These are phyloP conservation scores for Phanerotoma sp. DNA, from an alignment of 2,888 invertebrate species.

Conservation along the genomic window DNA sequence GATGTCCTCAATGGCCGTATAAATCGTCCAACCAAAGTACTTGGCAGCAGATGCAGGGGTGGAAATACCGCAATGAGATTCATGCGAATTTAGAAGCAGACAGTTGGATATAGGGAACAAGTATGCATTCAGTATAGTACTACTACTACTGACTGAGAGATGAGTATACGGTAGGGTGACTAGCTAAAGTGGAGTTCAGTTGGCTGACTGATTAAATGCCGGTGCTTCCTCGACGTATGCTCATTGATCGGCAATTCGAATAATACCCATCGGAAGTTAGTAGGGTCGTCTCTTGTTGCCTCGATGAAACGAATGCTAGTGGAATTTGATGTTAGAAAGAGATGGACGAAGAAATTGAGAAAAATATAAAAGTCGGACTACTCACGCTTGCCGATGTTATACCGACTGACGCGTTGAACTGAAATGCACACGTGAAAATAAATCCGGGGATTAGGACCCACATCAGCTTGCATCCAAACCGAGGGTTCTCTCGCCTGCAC, in stretches of 20 bases:
- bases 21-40: constrained; percentile 6
- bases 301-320: constrained; percentile 1
- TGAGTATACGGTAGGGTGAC: neutral
- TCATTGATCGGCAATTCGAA: neutral
- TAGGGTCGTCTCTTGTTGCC: too few species aligned
- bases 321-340: neutral
- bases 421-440: constrained; percentile 37
- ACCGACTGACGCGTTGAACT: constrained; percentile 15
- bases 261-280: neutral
- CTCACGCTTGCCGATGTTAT: constrained; percentile 6
- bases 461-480: constrained; percentile 27
- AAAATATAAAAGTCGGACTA: neutral
- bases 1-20: constrained; percentile 19
- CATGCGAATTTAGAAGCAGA: constrained; percentile 4
- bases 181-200: constrained; percentile 4
- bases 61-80: constrained; percentile 13
- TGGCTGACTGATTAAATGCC: constrained; percentile 10
- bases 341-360: neutral
- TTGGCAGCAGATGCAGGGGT: constrained; percentile 12
- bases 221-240: neutral
- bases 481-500: constrained; percentile 13
- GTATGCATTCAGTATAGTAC: too few species aligned
- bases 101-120: constrained; percentile 1
- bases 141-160: too few species aligned
- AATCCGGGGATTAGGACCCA: constrained; percentile 35